A percentile compares a stretch with the other conserved stretches of the same genome.
phyloP scores from a whole-genome alignment of 2,113 vertebrate species.

The Vireo altiloquus region DNA sequence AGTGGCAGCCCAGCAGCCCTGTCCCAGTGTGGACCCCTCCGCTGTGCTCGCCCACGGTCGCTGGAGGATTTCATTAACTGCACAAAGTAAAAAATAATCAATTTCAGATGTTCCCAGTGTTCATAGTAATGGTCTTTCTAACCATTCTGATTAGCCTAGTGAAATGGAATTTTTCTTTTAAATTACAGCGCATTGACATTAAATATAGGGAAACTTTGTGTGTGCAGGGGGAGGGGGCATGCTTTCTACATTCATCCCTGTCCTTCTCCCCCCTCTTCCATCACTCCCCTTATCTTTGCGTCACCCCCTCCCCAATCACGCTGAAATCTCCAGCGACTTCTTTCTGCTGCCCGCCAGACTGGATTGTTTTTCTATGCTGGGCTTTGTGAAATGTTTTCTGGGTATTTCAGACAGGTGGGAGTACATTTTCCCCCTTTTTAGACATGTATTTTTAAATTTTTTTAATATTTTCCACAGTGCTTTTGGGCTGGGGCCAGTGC shows the following conservation, averaged over 20 bases:
- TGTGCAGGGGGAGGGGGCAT: neutral
- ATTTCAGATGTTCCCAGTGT: slow-evolving; percentile 74
- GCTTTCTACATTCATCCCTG: neutral
- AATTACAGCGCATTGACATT: slow-evolving; percentile 64
- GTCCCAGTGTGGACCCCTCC: neutral
- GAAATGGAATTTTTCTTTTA: slow-evolving; percentile 75
- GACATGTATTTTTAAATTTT: rapidly evolving
- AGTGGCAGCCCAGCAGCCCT: neutral
- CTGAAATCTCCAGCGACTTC: neutral
- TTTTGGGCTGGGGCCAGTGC: neutral
- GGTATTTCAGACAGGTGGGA: neutral
- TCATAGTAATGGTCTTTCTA: slow-evolving; percentile 72
- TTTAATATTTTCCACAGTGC: rapidly evolving
- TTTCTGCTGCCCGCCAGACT: neutral
- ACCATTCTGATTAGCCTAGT: slow-evolving; percentile 73
- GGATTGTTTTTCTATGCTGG: neutral
- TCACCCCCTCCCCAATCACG: rapidly evolving
- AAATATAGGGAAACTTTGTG: slow-evolving; percentile 61
- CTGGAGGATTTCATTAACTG: slow-evolving; percentile 73
- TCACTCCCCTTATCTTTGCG: neutral
- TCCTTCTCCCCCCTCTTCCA: neutral
- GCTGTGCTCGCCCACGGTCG: neutral
- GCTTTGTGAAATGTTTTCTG: neutral
- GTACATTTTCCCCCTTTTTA: neutral
- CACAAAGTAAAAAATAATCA: slow-evolving; percentile 71